phyloP scores from a whole-genome alignment of 2,113 vertebrate species.

The Ameiurus melas region DNA sequence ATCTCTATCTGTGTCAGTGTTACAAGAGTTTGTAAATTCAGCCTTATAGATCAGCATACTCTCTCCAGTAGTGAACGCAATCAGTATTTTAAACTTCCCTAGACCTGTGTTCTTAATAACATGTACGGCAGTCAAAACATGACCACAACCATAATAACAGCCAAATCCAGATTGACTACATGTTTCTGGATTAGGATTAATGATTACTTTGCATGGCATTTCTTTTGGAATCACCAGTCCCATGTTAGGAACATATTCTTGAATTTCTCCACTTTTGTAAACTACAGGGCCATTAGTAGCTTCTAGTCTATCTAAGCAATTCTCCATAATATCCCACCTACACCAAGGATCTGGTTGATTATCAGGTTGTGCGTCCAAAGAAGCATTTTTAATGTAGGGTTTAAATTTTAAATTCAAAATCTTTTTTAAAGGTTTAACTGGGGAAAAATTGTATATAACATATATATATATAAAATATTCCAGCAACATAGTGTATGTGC shows the following conservation, averaged over 20 bases:
- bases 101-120: not conserved
- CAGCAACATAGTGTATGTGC: not conserved
- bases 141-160: slow-evolving; percentile 1
- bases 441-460: too few species aligned
- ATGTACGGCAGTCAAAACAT: slow-evolving; percentile 23
- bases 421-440: too few species aligned
- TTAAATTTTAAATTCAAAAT: too few species aligned
- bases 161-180: not conserved
- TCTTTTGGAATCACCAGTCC: not conserved
- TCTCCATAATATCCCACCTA: too few species aligned
- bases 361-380: too few species aligned
- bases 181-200: not conserved
- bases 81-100: not conserved
- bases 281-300: not conserved
- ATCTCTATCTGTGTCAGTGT: not conserved
- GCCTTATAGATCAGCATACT: slow-evolving; percentile 15
- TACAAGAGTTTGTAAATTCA: not conserved
- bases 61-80: not conserved
- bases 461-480: too few species aligned
- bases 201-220: not conserved
- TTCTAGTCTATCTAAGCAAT: not conserved
- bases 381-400: too few species aligned
- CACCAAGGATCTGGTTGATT: too few species aligned
- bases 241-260: not conserved
- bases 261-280: not conserved